A percentile compares a stretch with the other conserved stretches of the same genome.
Evolutionary conservation across 2,113 vertebrate genomes (phyloP).

Genomic region (Galeopterus variegatus): DNA sequence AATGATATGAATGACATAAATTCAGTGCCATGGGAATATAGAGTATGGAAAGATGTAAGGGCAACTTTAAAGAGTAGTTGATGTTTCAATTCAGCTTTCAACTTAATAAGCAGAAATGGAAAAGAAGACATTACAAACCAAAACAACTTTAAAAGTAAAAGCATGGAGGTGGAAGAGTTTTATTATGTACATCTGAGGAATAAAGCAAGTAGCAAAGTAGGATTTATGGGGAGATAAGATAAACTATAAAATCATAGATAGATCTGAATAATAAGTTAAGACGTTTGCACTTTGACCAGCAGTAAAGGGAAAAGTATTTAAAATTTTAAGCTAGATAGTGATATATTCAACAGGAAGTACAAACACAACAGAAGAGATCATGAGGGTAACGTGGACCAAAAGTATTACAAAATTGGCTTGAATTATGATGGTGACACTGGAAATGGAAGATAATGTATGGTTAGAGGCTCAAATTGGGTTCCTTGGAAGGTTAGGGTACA

Average conservation of each 20-base stretch:
- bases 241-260: neutral
- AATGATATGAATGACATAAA: neutral
- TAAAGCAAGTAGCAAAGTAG: neutral
- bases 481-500: neutral
- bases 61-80: neutral
- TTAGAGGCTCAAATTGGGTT: neutral
- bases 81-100: neutral
- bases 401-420: neutral
- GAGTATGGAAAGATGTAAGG: neutral
- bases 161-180: neutral
- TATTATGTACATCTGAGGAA: neutral
- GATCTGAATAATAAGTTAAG: neutral
- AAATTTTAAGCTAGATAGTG: neutral
- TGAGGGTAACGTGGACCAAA: neutral
- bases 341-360: neutral
- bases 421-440: neutral
- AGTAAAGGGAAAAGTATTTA: neutral
- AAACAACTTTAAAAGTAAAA: neutral
- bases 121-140: neutral
- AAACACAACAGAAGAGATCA: neutral
- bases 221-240: neutral
- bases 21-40: neutral
- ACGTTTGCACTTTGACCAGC: neutral
- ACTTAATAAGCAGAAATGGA: neutral
- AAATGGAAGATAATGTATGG: neutral